Percentiles rank a stretch among this genome's conserved stretches.
These are phyloP conservation scores for Burhinus bistriatus DNA, from an alignment of 2,113 vertebrate genomes.

Conservation along the genomic window DNA sequence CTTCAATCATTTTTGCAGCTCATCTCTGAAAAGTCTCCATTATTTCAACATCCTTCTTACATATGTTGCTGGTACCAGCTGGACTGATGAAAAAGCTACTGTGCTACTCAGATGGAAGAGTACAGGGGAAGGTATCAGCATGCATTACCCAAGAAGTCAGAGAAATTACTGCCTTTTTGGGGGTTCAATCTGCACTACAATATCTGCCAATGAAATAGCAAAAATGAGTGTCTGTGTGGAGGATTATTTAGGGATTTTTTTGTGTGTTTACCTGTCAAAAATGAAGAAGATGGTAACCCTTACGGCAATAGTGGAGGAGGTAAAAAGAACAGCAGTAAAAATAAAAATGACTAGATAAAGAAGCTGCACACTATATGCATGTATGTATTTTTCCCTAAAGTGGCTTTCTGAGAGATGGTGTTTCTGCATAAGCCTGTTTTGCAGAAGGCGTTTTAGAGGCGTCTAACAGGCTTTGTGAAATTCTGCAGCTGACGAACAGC, in stretches of 20 bases:
- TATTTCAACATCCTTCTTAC: neutral
- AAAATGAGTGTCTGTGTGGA: neutral
- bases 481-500: neutral
- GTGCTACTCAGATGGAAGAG: neutral
- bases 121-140: neutral
- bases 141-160: neutral
- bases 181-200: rapidly evolving
- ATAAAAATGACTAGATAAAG: neutral
- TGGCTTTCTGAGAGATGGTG: neutral
- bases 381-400: neutral
- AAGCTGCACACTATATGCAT: neutral
- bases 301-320: neutral
- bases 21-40: neutral
- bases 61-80: neutral
- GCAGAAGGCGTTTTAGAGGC: neutral
- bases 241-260: neutral
- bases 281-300: neutral
- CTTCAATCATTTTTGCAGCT: neutral
- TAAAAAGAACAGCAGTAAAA: neutral
- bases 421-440: neutral
- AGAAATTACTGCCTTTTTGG: neutral
- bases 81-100: neutral
- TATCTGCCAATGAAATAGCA: neutral
- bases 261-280: neutral
- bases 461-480: neutral